Conservation (phyloP, 2,888 invertebrate species). For the Philaethria dido region DNA sequence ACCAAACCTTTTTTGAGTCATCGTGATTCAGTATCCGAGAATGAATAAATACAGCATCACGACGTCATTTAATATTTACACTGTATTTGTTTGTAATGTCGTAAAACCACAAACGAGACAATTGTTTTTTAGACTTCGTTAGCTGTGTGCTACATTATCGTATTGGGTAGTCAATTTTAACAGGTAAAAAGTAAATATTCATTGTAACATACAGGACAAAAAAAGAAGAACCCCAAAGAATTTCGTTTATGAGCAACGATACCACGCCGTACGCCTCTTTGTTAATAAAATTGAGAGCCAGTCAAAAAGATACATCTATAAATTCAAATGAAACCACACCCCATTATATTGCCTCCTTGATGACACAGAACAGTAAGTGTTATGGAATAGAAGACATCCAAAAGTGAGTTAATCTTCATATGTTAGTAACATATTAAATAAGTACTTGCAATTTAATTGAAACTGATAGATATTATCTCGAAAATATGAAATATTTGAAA, state of each 20-base stretch:
- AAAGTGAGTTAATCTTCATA: conserved; percentile 46
- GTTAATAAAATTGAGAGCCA: conserved; percentile 52
- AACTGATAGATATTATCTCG: not conserved
- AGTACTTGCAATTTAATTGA: not conserved
- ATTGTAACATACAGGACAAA: conserved; percentile 43
- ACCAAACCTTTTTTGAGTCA: conserved; percentile 50
- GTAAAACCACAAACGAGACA: conserved; percentile 48
- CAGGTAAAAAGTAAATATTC: not conserved
- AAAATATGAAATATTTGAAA: too few relatives aligned
- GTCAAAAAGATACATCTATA: conserved; percentile 46
- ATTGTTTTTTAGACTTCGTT: conserved; percentile 25
- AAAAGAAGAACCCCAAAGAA: conserved; percentile 57
- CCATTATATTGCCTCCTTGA: conserved; percentile 47
- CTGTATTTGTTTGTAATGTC: conserved; percentile 39
- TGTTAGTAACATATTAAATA: not conserved
- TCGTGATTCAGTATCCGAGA: conserved; percentile 56
- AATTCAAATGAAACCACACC: conserved; percentile 43
- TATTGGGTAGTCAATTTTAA: conserved; percentile 15
- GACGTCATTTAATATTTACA: conserved; percentile 44
- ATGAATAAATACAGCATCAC: conserved; percentile 54
- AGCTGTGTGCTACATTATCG: conserved; percentile 2
- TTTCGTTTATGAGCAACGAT: conserved; percentile 71
- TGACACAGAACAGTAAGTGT: conserved; percentile 55
- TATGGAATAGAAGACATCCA: conserved; percentile 50
- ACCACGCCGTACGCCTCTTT: conserved; percentile 56